These are phyloP conservation scores for Lamellibrachia satsuma DNA, from an alignment of 2,888 invertebrate species.

Conservation along the genomic window DNA sequence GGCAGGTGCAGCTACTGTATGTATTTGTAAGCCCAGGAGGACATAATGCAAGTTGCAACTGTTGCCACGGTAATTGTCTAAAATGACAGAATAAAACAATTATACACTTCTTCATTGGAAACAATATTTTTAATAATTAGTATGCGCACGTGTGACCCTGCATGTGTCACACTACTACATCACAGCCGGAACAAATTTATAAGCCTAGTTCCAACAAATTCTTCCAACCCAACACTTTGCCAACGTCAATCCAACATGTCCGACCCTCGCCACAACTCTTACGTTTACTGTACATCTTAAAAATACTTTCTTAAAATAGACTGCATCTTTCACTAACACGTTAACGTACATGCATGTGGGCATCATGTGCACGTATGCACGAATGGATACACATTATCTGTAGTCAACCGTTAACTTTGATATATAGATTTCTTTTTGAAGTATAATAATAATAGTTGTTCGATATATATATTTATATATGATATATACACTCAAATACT, in stretches of 20 bases:
- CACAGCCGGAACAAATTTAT: neutral
- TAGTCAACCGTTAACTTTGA: conserved; percentile 9
- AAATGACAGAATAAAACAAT: neutral
- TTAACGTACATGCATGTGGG: neutral
- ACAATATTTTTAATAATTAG: conserved; percentile 13
- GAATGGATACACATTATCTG: neutral
- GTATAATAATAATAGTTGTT: conserved; percentile 17
- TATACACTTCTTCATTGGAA: neutral
- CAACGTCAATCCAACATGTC: neutral
- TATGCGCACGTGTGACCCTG: neutral
- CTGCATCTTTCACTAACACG: neutral
- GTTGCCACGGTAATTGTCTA: neutral
- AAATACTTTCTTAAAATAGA: conserved; percentile 17
- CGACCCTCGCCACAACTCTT: neutral
- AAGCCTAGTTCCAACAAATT: neutral
- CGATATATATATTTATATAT: neutral
- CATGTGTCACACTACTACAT: neutral
- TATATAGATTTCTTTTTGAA: neutral
- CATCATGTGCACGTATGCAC: neutral
- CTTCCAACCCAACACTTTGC: neutral
- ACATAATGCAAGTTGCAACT: neutral
- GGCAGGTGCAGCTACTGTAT: too few relatives aligned
- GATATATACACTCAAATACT: conserved; percentile 13
- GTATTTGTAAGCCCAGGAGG: too few relatives aligned
- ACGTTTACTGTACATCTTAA: neutral